Evolutionary conservation across 2,888 invertebrate genomes (phyloP).

Genomic region (Apotomis capreana): DNA sequence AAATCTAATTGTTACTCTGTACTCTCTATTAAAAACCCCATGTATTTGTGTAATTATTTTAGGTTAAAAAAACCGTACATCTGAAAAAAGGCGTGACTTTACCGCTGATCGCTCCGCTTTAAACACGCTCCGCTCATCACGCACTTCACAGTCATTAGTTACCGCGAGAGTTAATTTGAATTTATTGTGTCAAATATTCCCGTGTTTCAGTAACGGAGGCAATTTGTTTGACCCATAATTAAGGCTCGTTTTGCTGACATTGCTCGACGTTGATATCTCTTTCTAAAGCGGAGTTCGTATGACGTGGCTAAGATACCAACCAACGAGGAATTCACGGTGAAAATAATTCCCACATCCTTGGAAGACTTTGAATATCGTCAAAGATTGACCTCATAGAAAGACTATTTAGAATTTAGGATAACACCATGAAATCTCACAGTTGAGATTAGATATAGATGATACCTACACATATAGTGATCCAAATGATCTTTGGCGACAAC

Average conservation of each 20-base stretch:
- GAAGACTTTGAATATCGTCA: not conserved
- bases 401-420: not conserved
- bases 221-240: conserved; percentile 22
- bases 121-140: conserved; percentile 17
- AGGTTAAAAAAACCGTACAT: no score
- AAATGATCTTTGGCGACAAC: no score
- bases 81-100: not conserved
- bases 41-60: no score
- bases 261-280: not conserved
- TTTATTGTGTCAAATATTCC: conserved; percentile 26
- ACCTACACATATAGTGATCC: no score
- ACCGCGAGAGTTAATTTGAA: conserved; percentile 27
- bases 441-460: no score
- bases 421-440: not conserved
- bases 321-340: not conserved
- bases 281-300: conserved; percentile 63
- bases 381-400: not conserved
- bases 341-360: not conserved
- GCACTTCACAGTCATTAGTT: not conserved
- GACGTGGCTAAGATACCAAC: conserved; percentile 42
- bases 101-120: not conserved
- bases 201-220: conserved; percentile 27
- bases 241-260: conserved; percentile 18
- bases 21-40: no score
- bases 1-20: no score